These are phyloP conservation scores for Gallinago paraguaiae DNA, from an alignment of 2,113 vertebrate genomes.

Conservation along the genomic window DNA sequence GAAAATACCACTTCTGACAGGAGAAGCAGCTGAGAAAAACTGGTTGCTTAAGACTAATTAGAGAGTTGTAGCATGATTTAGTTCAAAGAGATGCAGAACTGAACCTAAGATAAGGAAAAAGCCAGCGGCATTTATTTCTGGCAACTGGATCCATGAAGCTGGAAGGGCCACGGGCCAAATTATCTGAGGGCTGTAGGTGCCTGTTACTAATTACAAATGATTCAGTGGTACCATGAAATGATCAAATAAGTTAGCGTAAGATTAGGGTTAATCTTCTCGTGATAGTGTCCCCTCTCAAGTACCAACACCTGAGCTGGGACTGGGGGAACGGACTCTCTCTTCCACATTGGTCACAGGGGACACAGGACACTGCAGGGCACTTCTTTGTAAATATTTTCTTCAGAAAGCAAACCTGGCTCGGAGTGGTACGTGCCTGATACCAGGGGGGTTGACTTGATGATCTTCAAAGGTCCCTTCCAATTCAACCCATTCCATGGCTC, in stretches of 20 bases:
- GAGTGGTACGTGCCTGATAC: background rate
- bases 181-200: constrained; percentile 25
- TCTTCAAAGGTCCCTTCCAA: background rate
- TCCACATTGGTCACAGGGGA: background rate
- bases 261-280: constrained; percentile 78
- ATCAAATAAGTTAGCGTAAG: constrained; percentile 80
- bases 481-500: background rate
- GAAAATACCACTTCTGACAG: constrained; percentile 43
- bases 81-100: constrained; percentile 25
- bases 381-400: background rate
- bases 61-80: background rate
- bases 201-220: constrained; percentile 53
- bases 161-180: constrained; percentile 17
- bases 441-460: no score
- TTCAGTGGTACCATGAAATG: constrained; percentile 59
- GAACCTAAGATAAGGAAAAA: constrained; percentile 16
- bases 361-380: background rate
- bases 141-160: background rate
- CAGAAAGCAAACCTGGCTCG: background rate
- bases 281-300: constrained; percentile 7
- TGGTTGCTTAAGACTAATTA: constrained; percentile 37
- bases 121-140: constrained; percentile 1
- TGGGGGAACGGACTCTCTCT: background rate
- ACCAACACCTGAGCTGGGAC: background rate
- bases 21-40: background rate